These are phyloP conservation scores for Fabriciana adippe DNA, from an alignment of 2,888 invertebrate species.

Conservation along the genomic window DNA sequence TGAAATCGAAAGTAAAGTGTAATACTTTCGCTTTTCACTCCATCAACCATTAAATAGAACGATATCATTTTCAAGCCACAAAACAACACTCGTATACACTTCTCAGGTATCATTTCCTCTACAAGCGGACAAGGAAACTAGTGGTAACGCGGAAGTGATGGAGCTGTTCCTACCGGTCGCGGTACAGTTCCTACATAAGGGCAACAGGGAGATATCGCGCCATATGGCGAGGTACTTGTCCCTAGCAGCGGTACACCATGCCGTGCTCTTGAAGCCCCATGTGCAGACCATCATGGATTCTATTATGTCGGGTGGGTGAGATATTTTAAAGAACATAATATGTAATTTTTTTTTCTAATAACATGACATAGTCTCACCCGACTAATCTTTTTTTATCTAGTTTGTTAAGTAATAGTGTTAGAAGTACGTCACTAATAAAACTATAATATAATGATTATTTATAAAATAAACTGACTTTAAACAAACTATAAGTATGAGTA, in stretches of 20 bases:
- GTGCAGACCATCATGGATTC: conserved; percentile 95
- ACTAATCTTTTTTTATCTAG: no score
- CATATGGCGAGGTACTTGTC: conserved; percentile 96
- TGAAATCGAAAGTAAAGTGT: neutral
- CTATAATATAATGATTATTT: no score
- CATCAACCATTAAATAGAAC: conserved; percentile 2
- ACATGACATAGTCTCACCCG: no score
- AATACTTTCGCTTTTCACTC: conserved; percentile 11
- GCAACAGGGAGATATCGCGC: conserved; percentile 93
- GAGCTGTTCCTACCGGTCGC: conserved; percentile 93
- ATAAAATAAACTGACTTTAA: no score
- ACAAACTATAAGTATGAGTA: no score
- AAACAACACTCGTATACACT: conserved; percentile 3
- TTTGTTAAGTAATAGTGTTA: no score
- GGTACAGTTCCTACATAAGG: conserved; percentile 94
- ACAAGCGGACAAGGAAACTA: conserved; percentile 79
- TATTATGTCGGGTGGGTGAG: conserved; percentile 88
- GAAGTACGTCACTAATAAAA: no score
- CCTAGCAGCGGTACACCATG: conserved; percentile 95
- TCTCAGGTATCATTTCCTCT: conserved; percentile 74
- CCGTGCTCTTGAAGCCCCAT: conserved; percentile 91
- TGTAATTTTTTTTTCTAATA: neutral
- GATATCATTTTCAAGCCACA: conserved; percentile 9
- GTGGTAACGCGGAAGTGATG: conserved; percentile 86
- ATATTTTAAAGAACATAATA: neutral